Evolutionary conservation across 1,140 invertebrate species (phyloP).

Genomic region (Drosophila gunungcola): DNA sequence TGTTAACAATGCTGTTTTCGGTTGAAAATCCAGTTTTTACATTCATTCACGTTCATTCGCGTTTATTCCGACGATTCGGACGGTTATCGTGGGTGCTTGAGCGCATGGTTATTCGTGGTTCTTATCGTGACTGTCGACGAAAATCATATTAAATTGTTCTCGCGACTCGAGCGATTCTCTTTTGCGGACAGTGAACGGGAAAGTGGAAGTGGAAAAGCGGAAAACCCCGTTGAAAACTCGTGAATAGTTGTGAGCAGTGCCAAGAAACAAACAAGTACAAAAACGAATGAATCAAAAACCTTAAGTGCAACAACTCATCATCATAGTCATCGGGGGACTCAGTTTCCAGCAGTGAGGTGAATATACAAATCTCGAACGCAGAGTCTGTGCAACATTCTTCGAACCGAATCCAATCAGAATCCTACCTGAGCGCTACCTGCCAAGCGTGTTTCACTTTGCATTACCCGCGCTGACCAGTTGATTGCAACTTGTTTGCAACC

Average conservation of each 20-base stretch:
- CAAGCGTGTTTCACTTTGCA: slow-evolving; percentile 58
- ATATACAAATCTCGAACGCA: slow-evolving; percentile 38
- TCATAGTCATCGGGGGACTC: not conserved
- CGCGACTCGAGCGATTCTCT: slow-evolving; percentile 74
- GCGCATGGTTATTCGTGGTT: too few species aligned
- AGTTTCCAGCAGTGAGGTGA: slow-evolving; percentile 42
- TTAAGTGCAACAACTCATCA: not conserved
- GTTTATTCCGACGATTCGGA: too few species aligned
- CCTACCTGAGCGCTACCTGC: slow-evolving; percentile 44
- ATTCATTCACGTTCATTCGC: too few species aligned
- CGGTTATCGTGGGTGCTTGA: too few species aligned
- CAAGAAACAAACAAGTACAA: slow-evolving; percentile 1
- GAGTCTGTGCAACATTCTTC: slow-evolving; percentile 17
- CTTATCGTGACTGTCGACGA: too few species aligned
- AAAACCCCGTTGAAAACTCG: slow-evolving; percentile 12
- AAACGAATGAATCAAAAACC: not conserved
- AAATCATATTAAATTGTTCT: slow-evolving; percentile 3
- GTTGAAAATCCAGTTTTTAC: too few species aligned
- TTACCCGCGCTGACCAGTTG: slow-evolving; percentile 49
- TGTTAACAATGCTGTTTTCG: too few species aligned
- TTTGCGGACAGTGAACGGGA: slow-evolving; percentile 36
- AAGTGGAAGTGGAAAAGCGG: slow-evolving; percentile 33
- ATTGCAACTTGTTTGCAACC: slow-evolving; percentile 49
- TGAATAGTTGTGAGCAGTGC: slow-evolving; percentile 35
- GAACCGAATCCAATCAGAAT: slow-evolving; percentile 39